These are phyloP conservation scores for Nansenia antarctica DNA, from an alignment of 2,113 vertebrate species.

Conservation along the genomic window DNA sequence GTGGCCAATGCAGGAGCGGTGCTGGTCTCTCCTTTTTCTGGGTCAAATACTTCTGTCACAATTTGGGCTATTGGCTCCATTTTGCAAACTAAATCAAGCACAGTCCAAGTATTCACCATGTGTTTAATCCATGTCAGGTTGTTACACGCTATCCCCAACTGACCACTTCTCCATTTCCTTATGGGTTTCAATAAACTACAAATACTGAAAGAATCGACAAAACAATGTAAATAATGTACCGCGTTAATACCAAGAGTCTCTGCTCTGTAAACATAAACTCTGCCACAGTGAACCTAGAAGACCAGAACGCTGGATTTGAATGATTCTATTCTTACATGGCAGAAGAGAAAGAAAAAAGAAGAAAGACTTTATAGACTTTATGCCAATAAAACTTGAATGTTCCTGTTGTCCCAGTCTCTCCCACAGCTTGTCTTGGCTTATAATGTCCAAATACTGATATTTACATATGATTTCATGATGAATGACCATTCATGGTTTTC, in stretches of 20 bases:
- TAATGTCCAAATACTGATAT: constrained; percentile 31
- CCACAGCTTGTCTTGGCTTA: constrained; percentile 33
- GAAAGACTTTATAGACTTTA: constrained; percentile 28
- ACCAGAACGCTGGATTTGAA: constrained; percentile 34
- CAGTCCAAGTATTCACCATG: too few relatives aligned
- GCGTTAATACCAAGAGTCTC: constrained; percentile 12
- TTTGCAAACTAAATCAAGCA: too few relatives aligned
- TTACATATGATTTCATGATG: constrained; percentile 20
- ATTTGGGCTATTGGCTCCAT: too few relatives aligned
- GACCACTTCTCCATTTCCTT: constrained; percentile 16
- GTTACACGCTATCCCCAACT: constrained; percentile 1
- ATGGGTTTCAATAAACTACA: constrained; percentile 1
- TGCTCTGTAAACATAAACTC: constrained; percentile 65
- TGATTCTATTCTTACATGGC: constrained; percentile 31
- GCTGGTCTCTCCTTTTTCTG: not conserved
- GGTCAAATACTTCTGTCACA: too few relatives aligned
- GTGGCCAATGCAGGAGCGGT: constrained; percentile 6
- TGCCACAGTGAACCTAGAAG: constrained; percentile 57
- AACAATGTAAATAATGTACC: constrained; percentile 33
- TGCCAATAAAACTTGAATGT: constrained; percentile 23
- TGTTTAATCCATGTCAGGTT: too few relatives aligned
- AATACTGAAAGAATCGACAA: constrained; percentile 38
- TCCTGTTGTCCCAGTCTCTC: constrained; percentile 11
- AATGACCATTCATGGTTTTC: constrained; percentile 9
- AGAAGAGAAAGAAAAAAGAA: constrained; percentile 29